A percentile compares a stretch with the other conserved stretches of the same genome.
phyloP scores from a whole-genome alignment of 2,888 invertebrate genomes.

The Agriopis aurantiaria region DNA sequence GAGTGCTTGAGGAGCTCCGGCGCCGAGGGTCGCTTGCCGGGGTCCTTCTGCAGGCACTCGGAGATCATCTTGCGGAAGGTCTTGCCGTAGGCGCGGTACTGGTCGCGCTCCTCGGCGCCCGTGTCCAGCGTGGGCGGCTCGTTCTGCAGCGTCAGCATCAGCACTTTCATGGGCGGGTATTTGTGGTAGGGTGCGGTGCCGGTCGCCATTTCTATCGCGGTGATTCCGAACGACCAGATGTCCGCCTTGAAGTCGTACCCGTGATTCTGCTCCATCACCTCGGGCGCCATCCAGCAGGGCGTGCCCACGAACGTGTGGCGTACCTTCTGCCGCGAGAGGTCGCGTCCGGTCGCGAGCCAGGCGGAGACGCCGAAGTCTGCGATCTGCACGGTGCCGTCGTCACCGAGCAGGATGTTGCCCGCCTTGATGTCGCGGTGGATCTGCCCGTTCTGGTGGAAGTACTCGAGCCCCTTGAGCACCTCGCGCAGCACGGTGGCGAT shows the following conservation, averaged over 20 bases:
- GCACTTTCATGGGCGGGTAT: constrained; percentile 99
- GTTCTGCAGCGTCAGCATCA: constrained; percentile 99
- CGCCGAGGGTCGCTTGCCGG: constrained; percentile 97
- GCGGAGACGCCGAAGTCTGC: constrained; percentile 99
- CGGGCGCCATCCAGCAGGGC: constrained; percentile 99
- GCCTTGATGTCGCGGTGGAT: constrained; percentile 93
- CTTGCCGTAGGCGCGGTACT: constrained; percentile 99
- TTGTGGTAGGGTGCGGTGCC: constrained; percentile 99
- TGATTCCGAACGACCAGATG: constrained; percentile 95
- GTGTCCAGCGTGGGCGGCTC: constrained; percentile 99
- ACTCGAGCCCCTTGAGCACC: constrained; percentile 98
- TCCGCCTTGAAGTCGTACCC: constrained; percentile 99
- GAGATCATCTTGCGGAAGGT: constrained; percentile 99
- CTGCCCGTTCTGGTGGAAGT: constrained; percentile 98
- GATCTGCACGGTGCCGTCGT: constrained; percentile 99
- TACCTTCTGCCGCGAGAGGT: constrained; percentile 97
- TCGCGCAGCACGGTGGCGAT: constrained; percentile 99
- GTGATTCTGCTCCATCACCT: constrained; percentile 99
- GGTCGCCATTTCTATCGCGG: constrained; percentile 99
- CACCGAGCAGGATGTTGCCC: constrained; percentile 95
- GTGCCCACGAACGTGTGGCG: constrained; percentile 99
- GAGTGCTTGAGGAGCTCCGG: constrained; percentile 98
- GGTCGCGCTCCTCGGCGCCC: constrained; percentile 98
- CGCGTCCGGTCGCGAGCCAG: constrained; percentile 98
- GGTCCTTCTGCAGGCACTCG: constrained; percentile 99